phyloP scores from a whole-genome alignment of 2,888 invertebrate species.

The Harpalus rufipes region DNA sequence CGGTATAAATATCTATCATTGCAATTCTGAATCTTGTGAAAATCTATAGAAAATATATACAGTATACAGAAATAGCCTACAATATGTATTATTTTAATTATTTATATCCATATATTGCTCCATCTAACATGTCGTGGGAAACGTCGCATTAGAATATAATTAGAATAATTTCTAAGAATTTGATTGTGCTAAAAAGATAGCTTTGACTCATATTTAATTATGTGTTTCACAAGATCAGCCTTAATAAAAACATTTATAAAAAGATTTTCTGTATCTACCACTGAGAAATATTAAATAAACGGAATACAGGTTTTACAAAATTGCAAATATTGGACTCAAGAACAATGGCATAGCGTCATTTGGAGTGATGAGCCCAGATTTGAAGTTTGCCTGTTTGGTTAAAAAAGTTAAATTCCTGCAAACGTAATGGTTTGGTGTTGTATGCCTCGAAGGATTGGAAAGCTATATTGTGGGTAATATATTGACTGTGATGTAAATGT shows the following conservation, averaged over 20 bases:
- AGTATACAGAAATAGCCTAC: neutral
- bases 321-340: too few species aligned
- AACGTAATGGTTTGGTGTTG: too few species aligned
- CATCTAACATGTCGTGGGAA: neutral
- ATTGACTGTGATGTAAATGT: too few species aligned
- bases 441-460: too few species aligned
- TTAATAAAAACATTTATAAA: neutral
- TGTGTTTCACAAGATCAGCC: neutral
- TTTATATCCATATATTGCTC: neutral
- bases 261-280: neutral
- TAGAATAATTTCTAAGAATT: neutral
- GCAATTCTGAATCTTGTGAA: neutral
- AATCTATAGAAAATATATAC: neutral
- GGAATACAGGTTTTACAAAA: too few species aligned
- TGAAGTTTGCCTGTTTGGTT: too few species aligned
- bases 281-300: too few species aligned
- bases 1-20: neutral
- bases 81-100: neutral
- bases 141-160: neutral
- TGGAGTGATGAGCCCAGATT: too few species aligned
- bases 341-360: too few species aligned
- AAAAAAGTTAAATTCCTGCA: too few species aligned
- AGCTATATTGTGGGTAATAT: too few species aligned
- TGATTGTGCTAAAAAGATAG: constrained; percentile 6
- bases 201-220: neutral